Conservation (phyloP, 1,140 invertebrate species). For the Eumeta japonica region DNA sequence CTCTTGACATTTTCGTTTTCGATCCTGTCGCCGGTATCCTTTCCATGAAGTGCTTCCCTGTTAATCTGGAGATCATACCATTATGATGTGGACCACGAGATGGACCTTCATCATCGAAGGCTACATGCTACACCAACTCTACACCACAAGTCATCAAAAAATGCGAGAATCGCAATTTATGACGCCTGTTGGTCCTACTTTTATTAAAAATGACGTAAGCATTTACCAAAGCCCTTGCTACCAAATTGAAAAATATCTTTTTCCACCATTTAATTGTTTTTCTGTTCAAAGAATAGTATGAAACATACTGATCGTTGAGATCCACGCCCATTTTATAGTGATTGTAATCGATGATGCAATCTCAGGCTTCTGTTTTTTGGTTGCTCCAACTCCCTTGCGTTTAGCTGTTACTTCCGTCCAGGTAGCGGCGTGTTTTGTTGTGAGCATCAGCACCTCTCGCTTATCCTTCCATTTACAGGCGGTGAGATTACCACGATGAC, state of each 20-base stretch:
- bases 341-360: neutral
- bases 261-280: no score
- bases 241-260: slow-evolving; percentile 1
- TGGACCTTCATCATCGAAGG: neutral
- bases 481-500: no score
- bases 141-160: neutral
- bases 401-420: neutral
- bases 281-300: neutral
- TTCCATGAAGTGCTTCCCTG: slow-evolving; percentile 12
- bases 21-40: slow-evolving; percentile 12
- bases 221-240: neutral
- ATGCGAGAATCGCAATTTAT: no score
- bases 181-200: no score
- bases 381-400: neutral
- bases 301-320: no score
- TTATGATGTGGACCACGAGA: neutral
- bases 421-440: slow-evolving; percentile 8
- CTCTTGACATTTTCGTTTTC: slow-evolving; percentile 9
- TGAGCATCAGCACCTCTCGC: slow-evolving; percentile 12
- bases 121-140: neutral
- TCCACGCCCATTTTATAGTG: neutral
- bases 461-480: no score
- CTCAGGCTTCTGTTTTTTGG: neutral
- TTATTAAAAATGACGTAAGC: neutral
- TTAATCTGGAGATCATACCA: neutral